A percentile compares a stretch with the other conserved stretches of the same genome.
Evolutionary conservation across 2,113 vertebrate species (phyloP).

Genomic region (Toxostoma redivivum): DNA sequence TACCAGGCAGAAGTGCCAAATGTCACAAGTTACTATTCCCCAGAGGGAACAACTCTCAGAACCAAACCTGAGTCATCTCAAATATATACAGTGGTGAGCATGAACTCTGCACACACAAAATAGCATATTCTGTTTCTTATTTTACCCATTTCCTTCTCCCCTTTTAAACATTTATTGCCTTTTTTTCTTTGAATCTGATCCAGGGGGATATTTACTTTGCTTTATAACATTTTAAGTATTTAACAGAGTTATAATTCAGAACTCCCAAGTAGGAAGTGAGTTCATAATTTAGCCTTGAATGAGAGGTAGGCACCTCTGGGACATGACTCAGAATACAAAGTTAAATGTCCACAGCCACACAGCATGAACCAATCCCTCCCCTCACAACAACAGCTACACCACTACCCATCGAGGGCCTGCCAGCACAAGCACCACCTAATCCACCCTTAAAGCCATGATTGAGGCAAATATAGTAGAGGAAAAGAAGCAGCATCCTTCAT

Average conservation of each 20-base stretch:
- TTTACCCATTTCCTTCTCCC: neutral
- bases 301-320: neutral
- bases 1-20: neutral
- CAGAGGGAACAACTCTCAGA: neutral
- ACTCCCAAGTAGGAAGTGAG: constrained; percentile 6
- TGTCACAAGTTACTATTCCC: neutral
- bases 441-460: neutral
- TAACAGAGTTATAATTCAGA: neutral
- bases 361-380: neutral
- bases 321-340: neutral
- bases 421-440: neutral
- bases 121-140: neutral
- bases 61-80: neutral
- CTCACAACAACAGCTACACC: neutral
- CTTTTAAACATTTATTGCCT: neutral
- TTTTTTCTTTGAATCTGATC: neutral
- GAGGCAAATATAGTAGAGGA: neutral
- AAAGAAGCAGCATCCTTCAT: neutral
- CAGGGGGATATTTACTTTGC: neutral
- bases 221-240: constrained; percentile 8
- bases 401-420: neutral
- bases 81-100: neutral
- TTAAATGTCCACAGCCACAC: neutral
- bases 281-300: neutral
- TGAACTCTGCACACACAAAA: neutral